phyloP scores from a whole-genome alignment of 2,888 invertebrate genomes.

The Cephus pulcher region DNA sequence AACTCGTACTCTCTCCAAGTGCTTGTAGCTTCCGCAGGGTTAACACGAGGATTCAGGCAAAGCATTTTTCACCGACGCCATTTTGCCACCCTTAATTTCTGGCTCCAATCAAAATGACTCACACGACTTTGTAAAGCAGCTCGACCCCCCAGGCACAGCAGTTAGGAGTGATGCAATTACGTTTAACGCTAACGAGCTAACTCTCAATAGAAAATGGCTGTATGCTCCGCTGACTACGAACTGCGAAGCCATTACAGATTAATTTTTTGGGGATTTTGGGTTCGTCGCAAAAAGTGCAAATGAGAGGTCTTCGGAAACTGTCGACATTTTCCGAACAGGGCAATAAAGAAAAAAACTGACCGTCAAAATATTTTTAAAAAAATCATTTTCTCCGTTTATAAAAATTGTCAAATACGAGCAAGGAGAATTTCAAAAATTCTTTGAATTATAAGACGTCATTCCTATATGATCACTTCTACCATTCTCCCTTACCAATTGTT shows the following conservation, averaged over 20 bases:
- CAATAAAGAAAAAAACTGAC: not conserved
- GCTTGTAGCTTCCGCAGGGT: not conserved
- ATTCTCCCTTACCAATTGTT: not conserved
- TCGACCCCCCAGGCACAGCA: conserved; percentile 42
- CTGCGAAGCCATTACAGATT: conserved; percentile 58
- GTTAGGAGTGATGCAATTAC: conserved; percentile 63
- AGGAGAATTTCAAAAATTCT: not conserved
- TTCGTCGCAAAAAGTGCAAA: conserved; percentile 11
- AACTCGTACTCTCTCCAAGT: not conserved
- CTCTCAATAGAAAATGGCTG: conserved; percentile 65
- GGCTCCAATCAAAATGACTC: conserved; percentile 64
- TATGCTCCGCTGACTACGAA: conserved; percentile 64
- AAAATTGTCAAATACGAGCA: not conserved
- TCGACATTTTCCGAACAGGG: not conserved
- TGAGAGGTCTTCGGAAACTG: not conserved
- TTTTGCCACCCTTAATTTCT: conserved; percentile 56
- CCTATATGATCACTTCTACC: not conserved
- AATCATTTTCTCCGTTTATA: not conserved
- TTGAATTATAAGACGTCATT: not conserved
- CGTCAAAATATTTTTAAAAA: not conserved
- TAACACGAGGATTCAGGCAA: not conserved
- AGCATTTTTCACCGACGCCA: conserved; percentile 37
- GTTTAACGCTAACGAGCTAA: conserved; percentile 65
- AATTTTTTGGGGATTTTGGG: conserved; percentile 21
- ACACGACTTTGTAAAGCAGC: conserved; percentile 48